Evolutionary conservation across 2,888 invertebrate genomes (phyloP), one percentile per base, ranked within the genome.

Genomic region (Acrobasis suavella): DNA sequence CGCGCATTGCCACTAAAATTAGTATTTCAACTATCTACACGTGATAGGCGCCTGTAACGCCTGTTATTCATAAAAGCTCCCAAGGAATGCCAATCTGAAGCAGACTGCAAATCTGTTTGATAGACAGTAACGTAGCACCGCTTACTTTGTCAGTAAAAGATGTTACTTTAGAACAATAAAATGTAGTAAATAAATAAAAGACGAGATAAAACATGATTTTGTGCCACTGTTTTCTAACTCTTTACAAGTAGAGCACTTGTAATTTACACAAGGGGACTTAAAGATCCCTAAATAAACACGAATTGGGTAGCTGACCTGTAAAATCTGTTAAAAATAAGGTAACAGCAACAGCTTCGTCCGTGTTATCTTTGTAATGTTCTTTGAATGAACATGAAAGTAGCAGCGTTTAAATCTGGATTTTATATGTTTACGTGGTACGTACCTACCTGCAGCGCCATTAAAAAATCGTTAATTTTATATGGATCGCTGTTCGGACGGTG

Each of bases 401-500:
- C 12, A 10, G 8, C 51, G 51, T 60, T 62, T 61, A 63, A 62
- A 67, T 62, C 58, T 64, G 64, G 63, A 58, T 50, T 69, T 67
- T 66, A 73, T 70, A 65, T 63, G 66, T 68, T 66, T 60, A 69
- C 69, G 69, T 66, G 67, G 69, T 62, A 67, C 62, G 66, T 66
- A 67, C 71, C 69, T 63, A 56, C 46, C 60, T 64, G 50, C 55
- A 58, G 58, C 60, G 62, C 64, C 61, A 66, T 66, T 69, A 73
- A 72, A 69, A 69, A 62, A 63, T 67, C 72, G 69, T 76, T 73
- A 78, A 76, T 50, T 73, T 72, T 69, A 73, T 67, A 67, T 62
- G 69, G 61, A 64, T 60, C 63, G 64, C 60, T 67, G 64, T 72
- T 66, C 69, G 70, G 70, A 66, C 66, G 55, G 63, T 64, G 62